Evolutionary conservation across 1,140 invertebrate genomes (phyloP).

Genomic region (Lycorma delicatula): DNA sequence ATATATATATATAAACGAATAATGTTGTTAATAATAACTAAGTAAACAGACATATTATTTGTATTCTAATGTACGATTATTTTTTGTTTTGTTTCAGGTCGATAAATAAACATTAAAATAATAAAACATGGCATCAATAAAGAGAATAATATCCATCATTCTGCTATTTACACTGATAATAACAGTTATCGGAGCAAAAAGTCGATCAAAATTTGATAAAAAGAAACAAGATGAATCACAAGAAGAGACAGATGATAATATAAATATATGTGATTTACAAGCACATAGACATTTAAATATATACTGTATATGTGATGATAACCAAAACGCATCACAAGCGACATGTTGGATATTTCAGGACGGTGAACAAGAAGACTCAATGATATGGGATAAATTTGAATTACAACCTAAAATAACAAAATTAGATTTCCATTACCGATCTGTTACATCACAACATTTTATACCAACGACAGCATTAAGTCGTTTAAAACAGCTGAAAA

Average conservation of each 20-base stretch:
- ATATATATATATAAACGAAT: too few species aligned
- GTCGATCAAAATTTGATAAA: too few species aligned
- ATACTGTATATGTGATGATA: constrained; percentile 40
- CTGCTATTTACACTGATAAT: too few species aligned
- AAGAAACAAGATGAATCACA: too few species aligned
- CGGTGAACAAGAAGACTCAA: constrained; percentile 49
- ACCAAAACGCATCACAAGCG: constrained; percentile 39
- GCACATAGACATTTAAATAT: constrained; percentile 33
- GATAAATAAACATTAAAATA: too few species aligned
- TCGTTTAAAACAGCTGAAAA: constrained; percentile 52
- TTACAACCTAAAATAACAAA: constrained; percentile 58
- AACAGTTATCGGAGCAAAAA: too few species aligned
- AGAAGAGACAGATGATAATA: neutral
- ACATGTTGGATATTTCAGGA: constrained; percentile 57
- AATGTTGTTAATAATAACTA: too few species aligned
- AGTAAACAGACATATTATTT: too few species aligned
- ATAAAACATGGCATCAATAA: too few species aligned
- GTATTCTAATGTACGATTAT: too few species aligned
- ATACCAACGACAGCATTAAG: constrained; percentile 57
- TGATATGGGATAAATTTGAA: constrained; percentile 55
- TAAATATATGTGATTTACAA: constrained; percentile 42
- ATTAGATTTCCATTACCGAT: constrained; percentile 57
- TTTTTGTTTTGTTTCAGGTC: too few species aligned
- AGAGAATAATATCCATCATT: too few species aligned
- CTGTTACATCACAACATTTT: constrained; percentile 52